These are phyloP conservation scores for Sinodicranocentrus sp. DNA, from an alignment of 2,888 invertebrate species.

Conservation along the genomic window DNA sequence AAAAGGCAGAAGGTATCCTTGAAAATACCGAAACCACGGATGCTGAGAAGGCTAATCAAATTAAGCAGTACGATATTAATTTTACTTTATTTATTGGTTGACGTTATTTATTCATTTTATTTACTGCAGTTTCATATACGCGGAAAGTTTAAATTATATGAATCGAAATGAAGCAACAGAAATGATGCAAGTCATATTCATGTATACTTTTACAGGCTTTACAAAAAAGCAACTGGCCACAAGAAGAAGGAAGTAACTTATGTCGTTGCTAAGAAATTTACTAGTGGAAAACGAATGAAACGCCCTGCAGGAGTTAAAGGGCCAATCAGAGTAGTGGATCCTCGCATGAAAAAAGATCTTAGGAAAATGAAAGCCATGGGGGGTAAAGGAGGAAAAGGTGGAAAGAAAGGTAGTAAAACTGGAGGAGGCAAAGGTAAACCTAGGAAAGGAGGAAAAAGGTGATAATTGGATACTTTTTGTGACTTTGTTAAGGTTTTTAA, in stretches of 20 bases:
- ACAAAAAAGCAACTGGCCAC: slow-evolving; percentile 91
- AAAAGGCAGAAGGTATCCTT: slow-evolving; percentile 95
- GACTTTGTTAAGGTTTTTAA: neutral
- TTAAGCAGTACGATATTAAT: slow-evolving; percentile 85
- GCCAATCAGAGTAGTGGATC: slow-evolving; percentile 96
- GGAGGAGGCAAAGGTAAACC: slow-evolving; percentile 25
- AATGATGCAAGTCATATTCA: slow-evolving; percentile 10
- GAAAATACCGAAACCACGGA: slow-evolving; percentile 94
- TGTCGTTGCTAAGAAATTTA: slow-evolving; percentile 94
- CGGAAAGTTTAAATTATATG: too few species aligned
- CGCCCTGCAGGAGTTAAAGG: slow-evolving; percentile 95
- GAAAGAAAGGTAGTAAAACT: slow-evolving; percentile 31
- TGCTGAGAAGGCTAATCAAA: slow-evolving; percentile 93
- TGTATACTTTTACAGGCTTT: slow-evolving; percentile 83
- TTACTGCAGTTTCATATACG: too few species aligned
- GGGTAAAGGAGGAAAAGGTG: slow-evolving; percentile 66
- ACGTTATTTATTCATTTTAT: too few species aligned
- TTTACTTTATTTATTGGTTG: slow-evolving; percentile 41
- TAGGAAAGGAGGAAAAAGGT: slow-evolving; percentile 3
- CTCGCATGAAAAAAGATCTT: slow-evolving; percentile 95
- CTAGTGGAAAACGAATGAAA: slow-evolving; percentile 85
- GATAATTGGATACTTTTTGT: neutral
- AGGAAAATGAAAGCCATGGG: slow-evolving; percentile 76
- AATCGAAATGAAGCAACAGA: neutral
- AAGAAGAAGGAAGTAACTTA: slow-evolving; percentile 95